A percentile compares a stretch with the other conserved stretches of the same genome.
Conservation (phyloP, 2,797 vertebrate species). For the Mormyrus hasselquistii region DNA sequence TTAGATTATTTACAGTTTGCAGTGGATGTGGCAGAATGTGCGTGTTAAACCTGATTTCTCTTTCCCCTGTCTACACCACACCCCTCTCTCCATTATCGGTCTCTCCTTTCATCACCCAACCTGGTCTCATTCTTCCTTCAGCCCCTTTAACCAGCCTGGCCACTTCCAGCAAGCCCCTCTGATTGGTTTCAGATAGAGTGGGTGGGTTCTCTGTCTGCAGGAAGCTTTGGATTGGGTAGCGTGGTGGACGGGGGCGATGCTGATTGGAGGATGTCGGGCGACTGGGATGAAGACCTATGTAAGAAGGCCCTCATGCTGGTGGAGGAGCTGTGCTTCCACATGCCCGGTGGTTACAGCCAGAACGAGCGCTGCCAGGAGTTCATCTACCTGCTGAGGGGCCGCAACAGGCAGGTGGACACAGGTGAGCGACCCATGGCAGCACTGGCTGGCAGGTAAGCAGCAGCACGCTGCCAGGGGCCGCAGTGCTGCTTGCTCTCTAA, state of each 20-base stretch:
- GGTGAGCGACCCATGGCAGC: slow-evolving; percentile 53
- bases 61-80: background rate
- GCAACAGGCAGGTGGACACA: slow-evolving; percentile 64
- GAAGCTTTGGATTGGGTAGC: slow-evolving; percentile 47
- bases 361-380: slow-evolving; percentile 80
- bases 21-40: background rate
- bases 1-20: background rate
- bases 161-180: slow-evolving; percentile 29
- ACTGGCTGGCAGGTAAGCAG: slow-evolving; percentile 11
- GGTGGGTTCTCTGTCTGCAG: slow-evolving; percentile 23
- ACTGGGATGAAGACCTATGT: slow-evolving; percentile 87
- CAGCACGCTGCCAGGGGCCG: background rate
- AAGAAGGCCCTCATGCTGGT: slow-evolving; percentile 77
- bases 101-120: background rate
- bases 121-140: background rate
- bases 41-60: background rate
- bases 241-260: slow-evolving; percentile 60
- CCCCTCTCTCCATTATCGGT: background rate
- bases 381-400: slow-evolving; percentile 68
- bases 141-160: background rate
- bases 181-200: slow-evolving; percentile 25
- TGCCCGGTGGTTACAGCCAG: slow-evolving; percentile 65
- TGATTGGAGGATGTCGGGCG: slow-evolving; percentile 84
- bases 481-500: background rate
- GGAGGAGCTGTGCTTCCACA: slow-evolving; percentile 78